Conservation (phyloP, 2,888 invertebrate species). For the Agelastica alni region DNA sequence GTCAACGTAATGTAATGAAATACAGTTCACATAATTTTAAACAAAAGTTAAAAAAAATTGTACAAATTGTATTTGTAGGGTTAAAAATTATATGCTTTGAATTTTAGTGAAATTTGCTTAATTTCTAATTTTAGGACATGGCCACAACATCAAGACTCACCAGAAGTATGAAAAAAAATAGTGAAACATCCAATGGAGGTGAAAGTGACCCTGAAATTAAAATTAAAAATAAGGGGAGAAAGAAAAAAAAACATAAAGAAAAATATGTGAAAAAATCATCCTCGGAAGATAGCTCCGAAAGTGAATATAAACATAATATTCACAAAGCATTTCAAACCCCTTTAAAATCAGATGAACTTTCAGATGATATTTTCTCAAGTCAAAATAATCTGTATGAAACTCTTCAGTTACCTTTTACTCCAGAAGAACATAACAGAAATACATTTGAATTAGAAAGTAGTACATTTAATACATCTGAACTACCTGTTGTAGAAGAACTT, state of each 20-base stretch:
- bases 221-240: constrained; percentile 2
- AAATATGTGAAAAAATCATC: background rate
- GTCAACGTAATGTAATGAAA: no score
- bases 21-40: no score
- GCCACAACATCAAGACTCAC: no score
- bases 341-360: background rate
- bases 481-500: background rate
- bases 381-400: background rate
- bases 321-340: no score
- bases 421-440: background rate
- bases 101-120: no score
- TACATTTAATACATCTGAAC: background rate
- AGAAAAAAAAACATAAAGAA: background rate
- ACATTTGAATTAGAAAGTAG: background rate
- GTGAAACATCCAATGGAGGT: constrained; percentile 3
- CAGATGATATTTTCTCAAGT: constrained; percentile 1
- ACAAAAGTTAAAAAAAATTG: no score
- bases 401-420: background rate
- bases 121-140: no score
- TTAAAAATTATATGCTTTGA: no score
- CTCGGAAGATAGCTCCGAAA: background rate
- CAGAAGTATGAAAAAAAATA: no score
- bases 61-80: no score
- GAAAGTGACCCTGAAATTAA: constrained; percentile 2
- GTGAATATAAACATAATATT: no score